Evolutionary conservation across 2,113 vertebrate species (phyloP), one percentile per base, ranked within the genome.

Genomic region (Myiopsitta monachus): DNA sequence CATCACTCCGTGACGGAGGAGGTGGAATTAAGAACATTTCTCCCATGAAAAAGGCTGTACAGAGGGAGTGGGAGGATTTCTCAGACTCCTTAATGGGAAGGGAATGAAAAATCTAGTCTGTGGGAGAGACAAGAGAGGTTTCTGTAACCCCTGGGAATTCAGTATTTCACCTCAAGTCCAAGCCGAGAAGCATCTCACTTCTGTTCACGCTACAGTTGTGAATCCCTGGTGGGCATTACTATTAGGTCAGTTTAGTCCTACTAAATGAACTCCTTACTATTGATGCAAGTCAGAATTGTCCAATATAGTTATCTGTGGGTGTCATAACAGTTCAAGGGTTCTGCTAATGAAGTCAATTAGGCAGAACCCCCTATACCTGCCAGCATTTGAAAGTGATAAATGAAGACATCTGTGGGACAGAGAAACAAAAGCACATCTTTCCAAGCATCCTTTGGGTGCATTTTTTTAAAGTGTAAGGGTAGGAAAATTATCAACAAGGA

Each of bases 1-100:
- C 43, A 61, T 83, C 55, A 47, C 5, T 47, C 43, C 3, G 2
- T 69, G 67, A 84, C 74, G 22, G 54, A 85, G 64, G 47, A 77
- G 78, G 66, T 87, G 80, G 57, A 96, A 84, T 76, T 76, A 95
- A 92, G 54, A 88, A 64, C 27, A 52, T 62, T 89, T 82, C 15
- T 84, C 31, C 41, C 41, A 52, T 27, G 46, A 92, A 62, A 82
- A 90, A 82, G 51, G 81, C 72, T 61, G 10, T 51, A 81, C 13
- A 86, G 62, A 82, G 82, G 14, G 44, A 81, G 74, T 43, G 47
- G 83, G 83, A 76, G 59, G 76, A 77, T 41, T 83, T 85, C 55
- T 87, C 66, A 89, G 44, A 88, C 64, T 88, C 57, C 27, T 79
- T 82, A 59, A 85, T 0, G 7, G 33, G 52, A 83, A 52, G 17